Evolutionary conservation across 2,888 invertebrate species (phyloP).

Genomic region (Meliscaeva auricollis): DNA sequence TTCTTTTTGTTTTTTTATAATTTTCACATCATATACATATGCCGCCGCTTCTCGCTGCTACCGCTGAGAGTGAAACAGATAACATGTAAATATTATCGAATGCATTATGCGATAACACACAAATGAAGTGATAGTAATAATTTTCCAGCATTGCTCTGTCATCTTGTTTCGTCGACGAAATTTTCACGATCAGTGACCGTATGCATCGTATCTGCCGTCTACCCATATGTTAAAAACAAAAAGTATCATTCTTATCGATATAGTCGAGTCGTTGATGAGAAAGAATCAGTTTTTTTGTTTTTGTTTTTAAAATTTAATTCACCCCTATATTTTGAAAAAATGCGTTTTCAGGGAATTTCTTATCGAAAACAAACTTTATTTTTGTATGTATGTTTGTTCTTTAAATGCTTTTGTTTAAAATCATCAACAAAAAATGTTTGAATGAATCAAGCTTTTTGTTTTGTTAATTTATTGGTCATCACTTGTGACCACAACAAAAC

Average conservation of each 20-base stretch:
- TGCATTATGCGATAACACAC: slow-evolving; percentile 47
- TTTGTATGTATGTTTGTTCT: too few relatives aligned
- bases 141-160: slow-evolving; percentile 5
- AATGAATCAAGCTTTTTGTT: too few relatives aligned
- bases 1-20: slow-evolving; percentile 23
- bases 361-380: too few relatives aligned
- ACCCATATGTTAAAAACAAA: neutral
- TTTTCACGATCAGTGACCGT: slow-evolving; percentile 16
- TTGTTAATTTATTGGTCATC: too few relatives aligned
- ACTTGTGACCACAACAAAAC: too few relatives aligned
- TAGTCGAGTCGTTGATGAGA: too few relatives aligned
- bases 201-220: neutral
- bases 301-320: too few relatives aligned
- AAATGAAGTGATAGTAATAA: slow-evolving; percentile 11
- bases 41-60: too few relatives aligned
- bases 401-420: too few relatives aligned
- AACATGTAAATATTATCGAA: slow-evolving; percentile 55
- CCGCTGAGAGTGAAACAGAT: slow-evolving; percentile 25
- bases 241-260: slow-evolving; percentile 11
- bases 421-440: neutral
- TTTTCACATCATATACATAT: slow-evolving; percentile 31
- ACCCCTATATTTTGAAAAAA: too few relatives aligned
- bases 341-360: too few relatives aligned
- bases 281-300: too few relatives aligned
- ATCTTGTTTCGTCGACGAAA: neutral